Conservation (phyloP, 2,797 vertebrate genomes). For the Gallirallus australis region DNA sequence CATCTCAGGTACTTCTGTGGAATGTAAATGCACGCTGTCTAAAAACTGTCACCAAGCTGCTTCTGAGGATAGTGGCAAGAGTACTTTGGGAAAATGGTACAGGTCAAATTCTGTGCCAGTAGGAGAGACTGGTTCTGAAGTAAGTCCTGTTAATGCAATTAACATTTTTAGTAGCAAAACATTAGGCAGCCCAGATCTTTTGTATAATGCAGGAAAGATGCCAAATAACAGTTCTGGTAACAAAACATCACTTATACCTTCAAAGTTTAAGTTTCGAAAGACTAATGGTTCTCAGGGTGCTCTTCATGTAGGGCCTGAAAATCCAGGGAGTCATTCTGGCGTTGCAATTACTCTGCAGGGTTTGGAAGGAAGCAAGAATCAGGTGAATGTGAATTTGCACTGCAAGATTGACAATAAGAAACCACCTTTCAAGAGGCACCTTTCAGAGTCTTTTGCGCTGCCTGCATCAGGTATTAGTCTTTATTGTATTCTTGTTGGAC, state of each 20-base stretch:
- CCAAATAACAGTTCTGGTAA: neutral
- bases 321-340: neutral
- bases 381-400: constrained; percentile 5
- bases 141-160: neutral
- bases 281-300: constrained; percentile 33
- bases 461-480: constrained; percentile 84
- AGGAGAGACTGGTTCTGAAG: constrained; percentile 39
- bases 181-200: constrained; percentile 41
- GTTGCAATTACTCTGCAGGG: constrained; percentile 37
- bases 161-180: neutral
- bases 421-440: constrained; percentile 83
- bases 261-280: constrained; percentile 79
- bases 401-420: constrained; percentile 61
- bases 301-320: constrained; percentile 32
- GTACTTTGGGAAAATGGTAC: constrained; percentile 27
- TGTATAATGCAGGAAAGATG: neutral
- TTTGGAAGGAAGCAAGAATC: constrained; percentile 58
- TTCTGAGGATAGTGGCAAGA: neutral
- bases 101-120: constrained; percentile 71
- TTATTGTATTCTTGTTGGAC: neutral
- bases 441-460: constrained; percentile 79
- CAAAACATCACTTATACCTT: constrained; percentile 9
- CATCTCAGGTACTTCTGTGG: neutral
- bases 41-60: neutral
- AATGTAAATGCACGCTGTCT: neutral